Evolutionary conservation across 2,888 invertebrate species (phyloP), one percentile per base, ranked within the genome.

Genomic region (Ophraella communa): DNA sequence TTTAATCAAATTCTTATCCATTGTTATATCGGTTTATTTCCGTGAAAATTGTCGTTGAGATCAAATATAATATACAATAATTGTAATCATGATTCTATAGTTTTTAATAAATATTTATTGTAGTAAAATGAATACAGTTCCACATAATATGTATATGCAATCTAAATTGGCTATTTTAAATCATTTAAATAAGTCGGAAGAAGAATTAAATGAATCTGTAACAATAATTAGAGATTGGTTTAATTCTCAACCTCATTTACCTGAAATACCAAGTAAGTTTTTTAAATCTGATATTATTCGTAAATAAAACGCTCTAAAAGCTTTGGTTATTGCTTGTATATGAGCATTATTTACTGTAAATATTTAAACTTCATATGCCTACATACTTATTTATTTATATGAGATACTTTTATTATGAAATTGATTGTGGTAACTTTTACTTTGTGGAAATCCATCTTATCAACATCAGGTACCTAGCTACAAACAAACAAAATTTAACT

Each of bases 181-280:
- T 60, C 57, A 58, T 44, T 63, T 66, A 10, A 53, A 63, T 7
- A 69, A 66, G 61, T 64, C 61, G 11, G 69, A 70, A 49, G 35
- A 64, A 27, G 44, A 60, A 1, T 14, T 71, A 7, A 45, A 57
- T 11, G 69, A 73, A 21, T 74, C 76, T 63, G 71, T 76, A 1
- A 53, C 66, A 21, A 62, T 56, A 11, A 52, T 78, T 2, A 58
- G 61, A 44, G 65, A 71, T 17, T 79, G 78, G 78, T 42, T 73
- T 2, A 51, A 68, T 39, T 73, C 65, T 33, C 76, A 78, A 49
- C 72, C 71, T 0, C 76, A 78, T 69, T 54, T 79, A 24, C 78
- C 79, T 10, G 74, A 76, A 71, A 57, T 74, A 10, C 66, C 71
- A 24, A 71, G 78, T 77, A 67, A 73, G 68, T 62, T 24, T 39